phyloP scores from a whole-genome alignment of 2,113 vertebrate genomes.

The Anhinga rufa region DNA sequence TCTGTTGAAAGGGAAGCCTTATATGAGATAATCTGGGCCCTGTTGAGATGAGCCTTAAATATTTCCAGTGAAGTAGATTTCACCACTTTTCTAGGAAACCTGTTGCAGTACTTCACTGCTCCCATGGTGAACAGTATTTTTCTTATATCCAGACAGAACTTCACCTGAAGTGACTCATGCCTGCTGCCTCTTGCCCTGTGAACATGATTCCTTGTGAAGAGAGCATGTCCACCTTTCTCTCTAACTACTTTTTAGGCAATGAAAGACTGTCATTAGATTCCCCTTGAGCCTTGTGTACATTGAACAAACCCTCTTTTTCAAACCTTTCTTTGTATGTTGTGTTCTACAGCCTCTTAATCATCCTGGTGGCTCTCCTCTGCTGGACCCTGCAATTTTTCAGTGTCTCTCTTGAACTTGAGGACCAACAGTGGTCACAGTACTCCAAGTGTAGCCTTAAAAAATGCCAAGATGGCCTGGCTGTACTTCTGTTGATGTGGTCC shows the following conservation, averaged over 20 bases:
- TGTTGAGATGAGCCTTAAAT: background rate
- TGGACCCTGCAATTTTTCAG: background rate
- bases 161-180: background rate
- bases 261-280: background rate
- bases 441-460: background rate
- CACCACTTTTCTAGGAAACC: background rate
- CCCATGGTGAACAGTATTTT: background rate
- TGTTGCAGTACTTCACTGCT: background rate
- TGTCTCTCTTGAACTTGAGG: background rate
- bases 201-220: background rate
- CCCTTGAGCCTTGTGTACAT: rapidly evolving
- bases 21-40: background rate
- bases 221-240: background rate
- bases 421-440: background rate
- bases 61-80: background rate
- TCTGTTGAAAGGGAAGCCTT: background rate
- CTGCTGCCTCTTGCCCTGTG: background rate
- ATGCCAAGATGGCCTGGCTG: background rate
- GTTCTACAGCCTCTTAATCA: background rate
- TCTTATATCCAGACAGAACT: background rate
- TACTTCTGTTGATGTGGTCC: background rate
- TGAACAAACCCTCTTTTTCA: background rate
- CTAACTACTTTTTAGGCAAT: background rate
- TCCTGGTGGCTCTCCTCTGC: background rate
- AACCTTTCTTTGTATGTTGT: background rate